Conservation (phyloP, 2,113 vertebrate species). For the Xiphophorus couchianus region DNA sequence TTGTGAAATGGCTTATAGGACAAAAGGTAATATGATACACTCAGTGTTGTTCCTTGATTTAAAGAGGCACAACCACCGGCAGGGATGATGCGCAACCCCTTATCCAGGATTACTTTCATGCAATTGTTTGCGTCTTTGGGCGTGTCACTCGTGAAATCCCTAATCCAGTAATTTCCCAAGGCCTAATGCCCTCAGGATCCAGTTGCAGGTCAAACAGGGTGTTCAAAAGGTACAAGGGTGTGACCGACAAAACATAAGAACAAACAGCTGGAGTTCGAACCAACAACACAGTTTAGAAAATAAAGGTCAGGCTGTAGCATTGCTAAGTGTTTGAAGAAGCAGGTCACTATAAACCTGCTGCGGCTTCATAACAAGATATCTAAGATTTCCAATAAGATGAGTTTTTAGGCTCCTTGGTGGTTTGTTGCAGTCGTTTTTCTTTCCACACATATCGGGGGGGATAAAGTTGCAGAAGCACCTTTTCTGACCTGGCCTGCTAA, state of each 20-base stretch:
- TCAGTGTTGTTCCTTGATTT: constrained; percentile 45
- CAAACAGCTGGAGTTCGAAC: constrained; percentile 26
- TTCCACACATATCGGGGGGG: constrained; percentile 12
- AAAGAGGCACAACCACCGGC: constrained; percentile 18
- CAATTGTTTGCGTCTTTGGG: constrained; percentile 62
- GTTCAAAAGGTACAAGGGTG: constrained; percentile 43
- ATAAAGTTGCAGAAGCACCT: constrained; percentile 44
- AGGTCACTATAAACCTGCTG: neutral
- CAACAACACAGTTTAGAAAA: constrained; percentile 4
- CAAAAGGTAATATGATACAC: constrained; percentile 48
- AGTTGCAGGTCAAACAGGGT: constrained; percentile 69
- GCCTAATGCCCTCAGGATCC: constrained; percentile 50
- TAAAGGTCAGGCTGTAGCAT: constrained; percentile 5
- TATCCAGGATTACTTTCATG: constrained; percentile 60
- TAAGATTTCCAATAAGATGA: neutral
- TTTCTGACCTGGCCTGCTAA: constrained; percentile 28
- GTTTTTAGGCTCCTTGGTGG: constrained; percentile 9
- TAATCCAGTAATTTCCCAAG: constrained; percentile 66
- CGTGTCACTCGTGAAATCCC: constrained; percentile 59
- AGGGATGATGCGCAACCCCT: constrained; percentile 39
- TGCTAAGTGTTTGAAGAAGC: neutral
- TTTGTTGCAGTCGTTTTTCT: constrained; percentile 32
- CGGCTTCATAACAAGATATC: neutral
- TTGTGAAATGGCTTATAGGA: constrained; percentile 32
- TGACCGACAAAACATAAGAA: constrained; percentile 33